phyloP scores from a whole-genome alignment of 2,797 vertebrate species.

The Alca torda region DNA sequence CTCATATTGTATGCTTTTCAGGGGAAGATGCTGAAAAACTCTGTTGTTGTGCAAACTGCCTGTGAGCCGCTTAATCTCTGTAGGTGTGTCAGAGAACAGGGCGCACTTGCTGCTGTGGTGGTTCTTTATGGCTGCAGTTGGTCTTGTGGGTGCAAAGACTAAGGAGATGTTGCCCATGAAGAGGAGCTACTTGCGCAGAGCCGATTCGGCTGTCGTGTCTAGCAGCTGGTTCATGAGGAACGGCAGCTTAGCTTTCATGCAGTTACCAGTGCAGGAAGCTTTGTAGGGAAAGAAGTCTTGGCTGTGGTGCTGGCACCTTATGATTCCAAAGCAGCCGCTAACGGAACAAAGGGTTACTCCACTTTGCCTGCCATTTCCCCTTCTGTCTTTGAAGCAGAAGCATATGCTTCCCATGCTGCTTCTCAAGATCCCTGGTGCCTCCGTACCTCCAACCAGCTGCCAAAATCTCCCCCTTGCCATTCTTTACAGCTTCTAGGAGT shows the following conservation, averaged over 20 bases:
- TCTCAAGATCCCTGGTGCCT: background rate
- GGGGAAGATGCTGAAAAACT: background rate
- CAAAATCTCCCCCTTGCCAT: background rate
- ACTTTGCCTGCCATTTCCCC: background rate
- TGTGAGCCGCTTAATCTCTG: background rate
- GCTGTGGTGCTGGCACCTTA: background rate
- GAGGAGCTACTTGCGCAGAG: background rate
- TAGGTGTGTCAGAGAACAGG: background rate
- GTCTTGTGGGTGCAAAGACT: background rate
- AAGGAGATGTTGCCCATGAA: background rate
- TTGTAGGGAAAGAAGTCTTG: background rate
- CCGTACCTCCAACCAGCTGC: background rate
- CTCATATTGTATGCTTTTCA: accelerated
- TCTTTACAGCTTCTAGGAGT: background rate
- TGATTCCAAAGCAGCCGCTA: background rate
- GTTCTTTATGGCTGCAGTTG: background rate
- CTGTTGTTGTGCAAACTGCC: background rate
- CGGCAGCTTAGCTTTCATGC: background rate
- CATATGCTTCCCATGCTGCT: background rate
- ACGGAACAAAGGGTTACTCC: background rate
- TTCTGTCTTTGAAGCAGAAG: background rate
- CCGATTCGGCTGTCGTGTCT: background rate
- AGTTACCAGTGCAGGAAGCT: background rate
- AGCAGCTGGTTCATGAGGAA: background rate
- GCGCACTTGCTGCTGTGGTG: accelerated